phyloP scores from a whole-genome alignment of 2,888 invertebrate genomes.

The Drosophila suboccidentalis region DNA sequence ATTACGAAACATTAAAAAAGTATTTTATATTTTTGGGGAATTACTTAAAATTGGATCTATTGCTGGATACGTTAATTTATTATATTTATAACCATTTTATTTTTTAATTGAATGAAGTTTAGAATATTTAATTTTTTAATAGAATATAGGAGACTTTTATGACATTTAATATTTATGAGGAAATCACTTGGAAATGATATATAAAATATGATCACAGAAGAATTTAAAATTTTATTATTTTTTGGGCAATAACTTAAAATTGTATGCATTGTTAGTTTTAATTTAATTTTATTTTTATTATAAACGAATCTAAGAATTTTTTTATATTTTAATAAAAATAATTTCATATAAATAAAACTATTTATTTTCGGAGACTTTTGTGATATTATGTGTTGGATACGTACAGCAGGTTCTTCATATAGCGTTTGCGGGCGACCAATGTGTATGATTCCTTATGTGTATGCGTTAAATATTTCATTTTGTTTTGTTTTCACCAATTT shows the following conservation, averaged over 20 bases:
- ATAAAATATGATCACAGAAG: neutral
- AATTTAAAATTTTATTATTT: too few relatives aligned
- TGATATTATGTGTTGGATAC: neutral
- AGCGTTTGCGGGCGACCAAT: conserved; percentile 85
- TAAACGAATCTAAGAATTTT: too few relatives aligned
- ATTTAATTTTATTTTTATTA: neutral
- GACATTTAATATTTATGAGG: too few relatives aligned
- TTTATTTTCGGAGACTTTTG: neutral
- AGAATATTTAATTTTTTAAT: too few relatives aligned
- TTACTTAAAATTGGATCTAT: too few relatives aligned
- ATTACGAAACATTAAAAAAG: too few relatives aligned
- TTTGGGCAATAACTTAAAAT: too few relatives aligned
- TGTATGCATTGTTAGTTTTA: too few relatives aligned
- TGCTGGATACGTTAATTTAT: neutral
- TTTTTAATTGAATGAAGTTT: too few relatives aligned
- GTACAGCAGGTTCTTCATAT: conserved; percentile 85
- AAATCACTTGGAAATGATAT: too few relatives aligned
- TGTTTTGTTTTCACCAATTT: conserved; percentile 31
- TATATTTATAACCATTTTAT: neutral
- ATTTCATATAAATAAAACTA: neutral
- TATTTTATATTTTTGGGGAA: too few relatives aligned
- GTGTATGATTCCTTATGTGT: conserved; percentile 85
- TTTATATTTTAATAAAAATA: neutral
- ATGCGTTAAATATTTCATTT: conserved; percentile 84
- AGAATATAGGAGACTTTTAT: neutral